Evolutionary conservation across 2,888 invertebrate genomes (phyloP).

Genomic region (Sarcophaga subvicina): DNA sequence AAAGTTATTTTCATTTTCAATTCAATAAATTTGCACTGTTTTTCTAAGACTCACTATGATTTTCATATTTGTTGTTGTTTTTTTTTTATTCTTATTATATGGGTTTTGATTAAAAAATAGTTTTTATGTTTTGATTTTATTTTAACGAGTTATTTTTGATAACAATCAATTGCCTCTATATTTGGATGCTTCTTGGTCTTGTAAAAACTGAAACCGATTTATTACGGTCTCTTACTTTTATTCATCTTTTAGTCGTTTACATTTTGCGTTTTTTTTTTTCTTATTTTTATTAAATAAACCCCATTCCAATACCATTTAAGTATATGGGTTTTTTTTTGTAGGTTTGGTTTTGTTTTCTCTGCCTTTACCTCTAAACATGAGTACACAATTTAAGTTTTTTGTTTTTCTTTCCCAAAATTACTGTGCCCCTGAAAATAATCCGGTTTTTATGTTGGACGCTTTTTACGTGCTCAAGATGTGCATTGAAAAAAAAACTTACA

Average conservation of each 20-base stretch:
- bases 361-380: slow-evolving; percentile 69
- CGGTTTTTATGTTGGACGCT: slow-evolving; percentile 73
- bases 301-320: background rate
- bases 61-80: slow-evolving; percentile 54
- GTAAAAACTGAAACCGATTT: slow-evolving; percentile 55
- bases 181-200: slow-evolving; percentile 42
- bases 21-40: background rate
- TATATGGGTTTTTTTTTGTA: slow-evolving; percentile 30
- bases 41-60: slow-evolving; percentile 62
- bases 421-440: slow-evolving; percentile 78
- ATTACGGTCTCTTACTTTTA: slow-evolving; percentile 39
- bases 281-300: slow-evolving; percentile 18
- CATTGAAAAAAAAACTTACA: background rate
- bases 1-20: too few species aligned
- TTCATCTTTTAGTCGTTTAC: slow-evolving; percentile 27
- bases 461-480: slow-evolving; percentile 32
- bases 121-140: slow-evolving; percentile 12
- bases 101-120: too few species aligned
- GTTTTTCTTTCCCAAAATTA: slow-evolving; percentile 7
- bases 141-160: background rate
- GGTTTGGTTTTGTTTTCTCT: slow-evolving; percentile 63
- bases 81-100: background rate
- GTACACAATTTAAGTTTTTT: slow-evolving; percentile 51
- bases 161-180: slow-evolving; percentile 4
- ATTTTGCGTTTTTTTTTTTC: slow-evolving; percentile 45